These are phyloP conservation scores for Oryzias curvinotus DNA, from an alignment of 2,113 vertebrate species.

Conservation along the genomic window DNA sequence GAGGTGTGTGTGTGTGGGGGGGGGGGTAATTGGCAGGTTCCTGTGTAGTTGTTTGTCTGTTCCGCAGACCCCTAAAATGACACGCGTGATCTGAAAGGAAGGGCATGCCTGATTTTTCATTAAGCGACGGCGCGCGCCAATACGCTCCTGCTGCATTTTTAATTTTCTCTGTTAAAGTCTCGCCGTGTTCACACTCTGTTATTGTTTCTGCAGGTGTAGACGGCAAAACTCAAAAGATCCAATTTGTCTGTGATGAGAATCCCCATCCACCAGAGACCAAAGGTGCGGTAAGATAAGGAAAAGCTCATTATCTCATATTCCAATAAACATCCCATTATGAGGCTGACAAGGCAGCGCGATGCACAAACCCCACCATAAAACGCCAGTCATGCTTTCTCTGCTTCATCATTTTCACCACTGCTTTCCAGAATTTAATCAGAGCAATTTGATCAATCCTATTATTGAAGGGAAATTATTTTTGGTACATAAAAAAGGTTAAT, in stretches of 20 bases:
- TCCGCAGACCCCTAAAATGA: conserved; percentile 39
- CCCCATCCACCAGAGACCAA: conserved; percentile 72
- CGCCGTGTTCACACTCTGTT: conserved; percentile 31
- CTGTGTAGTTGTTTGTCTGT: conserved; percentile 37
- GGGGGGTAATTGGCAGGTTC: conserved; percentile 38
- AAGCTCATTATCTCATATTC: conserved; percentile 62
- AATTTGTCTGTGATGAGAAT: conserved; percentile 80
- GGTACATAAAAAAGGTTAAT: conserved; percentile 1
- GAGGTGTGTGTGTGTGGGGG: no score
- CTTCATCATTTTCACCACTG: no score
- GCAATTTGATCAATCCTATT: no score
- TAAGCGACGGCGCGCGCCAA: conserved; percentile 38
- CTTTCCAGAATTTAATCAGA: no score
- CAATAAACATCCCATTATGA: conserved; percentile 54
- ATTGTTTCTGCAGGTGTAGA: conserved; percentile 71
- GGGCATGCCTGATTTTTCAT: conserved; percentile 14
- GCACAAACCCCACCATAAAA: conserved; percentile 11
- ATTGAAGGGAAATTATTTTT: conserved; percentile 5
- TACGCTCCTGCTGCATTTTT: conserved; percentile 16
- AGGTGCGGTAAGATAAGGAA: conserved; percentile 72
- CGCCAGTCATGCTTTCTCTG: conserved; percentile 6
- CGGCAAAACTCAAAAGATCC: conserved; percentile 74
- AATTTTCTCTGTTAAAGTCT: conserved; percentile 27
- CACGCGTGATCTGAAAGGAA: conserved; percentile 37
- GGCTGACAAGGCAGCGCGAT: conserved; percentile 1